phyloP scores from a whole-genome alignment of 2,113 vertebrate species.

The Copsychus sechellarum region DNA sequence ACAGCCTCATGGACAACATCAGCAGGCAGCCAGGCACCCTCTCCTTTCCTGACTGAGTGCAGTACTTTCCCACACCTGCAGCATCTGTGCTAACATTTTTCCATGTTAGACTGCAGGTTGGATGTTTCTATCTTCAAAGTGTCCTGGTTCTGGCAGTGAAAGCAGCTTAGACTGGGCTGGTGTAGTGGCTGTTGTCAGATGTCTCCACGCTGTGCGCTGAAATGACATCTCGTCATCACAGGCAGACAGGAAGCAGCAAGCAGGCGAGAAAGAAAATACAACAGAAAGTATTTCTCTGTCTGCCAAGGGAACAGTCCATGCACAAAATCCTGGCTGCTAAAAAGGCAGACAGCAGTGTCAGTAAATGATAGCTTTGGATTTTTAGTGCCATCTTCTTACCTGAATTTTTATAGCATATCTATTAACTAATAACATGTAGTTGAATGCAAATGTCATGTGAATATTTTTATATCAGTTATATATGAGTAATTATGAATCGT shows the following conservation, averaged over 20 bases:
- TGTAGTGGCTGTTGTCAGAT: conserved; percentile 43
- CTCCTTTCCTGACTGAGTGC: accelerated
- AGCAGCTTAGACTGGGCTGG: background rate
- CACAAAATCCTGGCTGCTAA: conserved; percentile 5
- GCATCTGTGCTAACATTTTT: background rate
- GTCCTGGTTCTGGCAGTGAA: background rate
- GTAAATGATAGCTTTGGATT: background rate
- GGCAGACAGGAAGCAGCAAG: conserved; percentile 52
- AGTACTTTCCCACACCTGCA: background rate
- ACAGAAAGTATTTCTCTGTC: conserved; percentile 22
- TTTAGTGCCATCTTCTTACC: background rate
- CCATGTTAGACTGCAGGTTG: background rate
- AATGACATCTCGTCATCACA: conserved; percentile 39
- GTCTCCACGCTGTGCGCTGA: background rate
- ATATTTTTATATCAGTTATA: background rate
- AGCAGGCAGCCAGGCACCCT: background rate
- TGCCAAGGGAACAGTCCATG: conserved; percentile 29
- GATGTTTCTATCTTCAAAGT: background rate
- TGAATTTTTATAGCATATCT: background rate
- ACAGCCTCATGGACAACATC: background rate
- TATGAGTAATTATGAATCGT: too few relatives aligned
- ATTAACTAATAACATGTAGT: background rate
- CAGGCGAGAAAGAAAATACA: conserved; percentile 38
- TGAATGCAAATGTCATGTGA: background rate
- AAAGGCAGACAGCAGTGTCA: background rate